These are phyloP conservation scores for Erpobdella octoculata DNA, from an alignment of 2,888 invertebrate genomes.

Conservation along the genomic window DNA sequence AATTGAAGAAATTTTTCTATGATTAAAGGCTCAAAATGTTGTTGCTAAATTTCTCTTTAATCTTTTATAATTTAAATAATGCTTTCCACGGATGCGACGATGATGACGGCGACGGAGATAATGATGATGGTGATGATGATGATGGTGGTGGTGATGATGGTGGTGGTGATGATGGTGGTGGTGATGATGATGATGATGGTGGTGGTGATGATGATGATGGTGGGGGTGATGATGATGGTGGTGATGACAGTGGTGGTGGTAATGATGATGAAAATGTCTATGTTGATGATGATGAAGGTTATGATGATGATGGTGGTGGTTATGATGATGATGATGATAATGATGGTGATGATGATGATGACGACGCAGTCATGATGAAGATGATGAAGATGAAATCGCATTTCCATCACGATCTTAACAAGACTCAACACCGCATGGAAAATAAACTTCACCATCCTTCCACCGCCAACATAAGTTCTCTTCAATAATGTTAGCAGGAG, in stretches of 20 bases:
- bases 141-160: conserved; percentile 15
- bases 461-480: no score
- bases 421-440: no score
- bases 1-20: no score
- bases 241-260: conserved; percentile 14
- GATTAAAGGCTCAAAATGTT: no score
- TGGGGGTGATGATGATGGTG: conserved; percentile 20
- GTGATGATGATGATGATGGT: conserved; percentile 24
- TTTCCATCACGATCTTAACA: no score
- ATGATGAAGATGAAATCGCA: not conserved
- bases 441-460: no score
- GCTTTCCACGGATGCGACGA: not conserved
- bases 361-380: conserved; percentile 7
- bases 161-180: conserved; percentile 18
- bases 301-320: not conserved
- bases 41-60: no score
- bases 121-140: conserved; percentile 26
- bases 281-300: not conserved
- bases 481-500: no score
- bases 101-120: not conserved
- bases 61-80: no score
- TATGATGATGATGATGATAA: conserved; percentile 10
- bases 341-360: conserved; percentile 6
- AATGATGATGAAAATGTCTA: conserved; percentile 13
- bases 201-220: conserved; percentile 19